phyloP scores from a whole-genome alignment of 2,797 vertebrate species.

The Menidia menidia region DNA sequence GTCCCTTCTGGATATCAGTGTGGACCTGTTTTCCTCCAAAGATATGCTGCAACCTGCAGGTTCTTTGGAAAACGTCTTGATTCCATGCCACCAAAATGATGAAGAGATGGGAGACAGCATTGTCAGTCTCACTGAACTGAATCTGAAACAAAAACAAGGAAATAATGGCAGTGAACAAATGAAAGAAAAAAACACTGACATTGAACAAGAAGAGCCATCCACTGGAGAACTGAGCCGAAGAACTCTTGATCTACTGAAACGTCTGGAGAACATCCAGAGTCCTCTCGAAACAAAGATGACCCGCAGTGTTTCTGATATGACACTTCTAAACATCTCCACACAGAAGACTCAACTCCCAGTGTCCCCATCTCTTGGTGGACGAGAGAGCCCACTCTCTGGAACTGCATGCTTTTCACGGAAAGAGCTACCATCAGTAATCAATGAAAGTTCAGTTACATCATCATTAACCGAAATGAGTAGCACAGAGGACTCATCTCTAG shows the following conservation, averaged over 20 bases:
- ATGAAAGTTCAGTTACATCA: slow-evolving; percentile 89
- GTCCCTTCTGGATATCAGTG: slow-evolving; percentile 87
- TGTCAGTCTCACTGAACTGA: slow-evolving; percentile 85
- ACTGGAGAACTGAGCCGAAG: slow-evolving; percentile 94
- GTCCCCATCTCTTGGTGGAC: slow-evolving; percentile 74
- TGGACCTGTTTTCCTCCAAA: slow-evolving; percentile 89
- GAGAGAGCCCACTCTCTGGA: slow-evolving; percentile 28
- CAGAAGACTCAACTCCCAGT: slow-evolving; percentile 74
- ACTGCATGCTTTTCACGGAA: slow-evolving; percentile 4
- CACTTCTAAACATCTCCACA: slow-evolving; percentile 86
- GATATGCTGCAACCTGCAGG: slow-evolving; percentile 87
- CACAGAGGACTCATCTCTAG: slow-evolving; percentile 91
- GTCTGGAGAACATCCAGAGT: slow-evolving; percentile 95
- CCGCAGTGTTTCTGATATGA: slow-evolving; percentile 93
- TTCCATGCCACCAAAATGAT: slow-evolving; percentile 83
- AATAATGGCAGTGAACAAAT: slow-evolving; percentile 74
- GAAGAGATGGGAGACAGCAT: slow-evolving; percentile 80
- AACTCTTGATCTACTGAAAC: slow-evolving; percentile 94
- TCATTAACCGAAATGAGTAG: slow-evolving; percentile 95
- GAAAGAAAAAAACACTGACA: slow-evolving; percentile 45
- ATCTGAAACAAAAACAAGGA: slow-evolving; percentile 78
- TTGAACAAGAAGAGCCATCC: slow-evolving; percentile 17
- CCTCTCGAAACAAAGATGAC: slow-evolving; percentile 91
- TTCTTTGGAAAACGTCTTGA: slow-evolving; percentile 92
- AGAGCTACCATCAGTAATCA: slow-evolving; percentile 85